A percentile compares a stretch with the other conserved stretches of the same genome.
Evolutionary conservation across 2,113 vertebrate species (phyloP).

Genomic region (Isurus oxyrinchus): DNA sequence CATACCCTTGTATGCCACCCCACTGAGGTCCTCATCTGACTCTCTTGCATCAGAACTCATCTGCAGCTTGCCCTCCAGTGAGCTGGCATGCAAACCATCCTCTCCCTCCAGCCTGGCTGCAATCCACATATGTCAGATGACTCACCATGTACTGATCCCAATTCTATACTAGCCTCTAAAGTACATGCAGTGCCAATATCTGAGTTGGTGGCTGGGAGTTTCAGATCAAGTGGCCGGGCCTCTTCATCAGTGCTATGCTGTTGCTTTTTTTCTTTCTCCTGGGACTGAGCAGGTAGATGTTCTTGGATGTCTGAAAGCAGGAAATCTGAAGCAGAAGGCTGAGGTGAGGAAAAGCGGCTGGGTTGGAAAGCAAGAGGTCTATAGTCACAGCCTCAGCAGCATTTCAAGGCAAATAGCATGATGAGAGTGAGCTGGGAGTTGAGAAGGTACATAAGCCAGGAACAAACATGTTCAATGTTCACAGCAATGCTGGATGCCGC

Average conservation of each 20-base stretch:
- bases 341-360: background rate
- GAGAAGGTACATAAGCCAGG: background rate
- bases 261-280: background rate
- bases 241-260: too few species aligned
- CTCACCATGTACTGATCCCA: too few species aligned
- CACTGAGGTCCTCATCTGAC: background rate
- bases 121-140: background rate
- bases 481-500: background rate
- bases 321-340: background rate
- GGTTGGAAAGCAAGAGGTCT: background rate
- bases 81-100: background rate
- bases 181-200: too few species aligned
- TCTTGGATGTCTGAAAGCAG: background rate
- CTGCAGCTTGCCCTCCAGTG: background rate
- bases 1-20: too few species aligned
- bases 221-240: too few species aligned
- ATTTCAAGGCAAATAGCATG: background rate
- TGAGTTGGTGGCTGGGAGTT: too few species aligned
- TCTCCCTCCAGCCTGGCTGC: background rate
- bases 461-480: background rate
- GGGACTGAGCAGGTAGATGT: background rate
- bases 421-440: background rate
- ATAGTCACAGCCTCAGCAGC: background rate
- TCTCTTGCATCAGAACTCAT: background rate
- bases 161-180: too few species aligned